Evolutionary conservation across 2,888 invertebrate genomes (phyloP), one percentile per base, ranked within the genome.

Genomic region (Agonopterix arenella): DNA sequence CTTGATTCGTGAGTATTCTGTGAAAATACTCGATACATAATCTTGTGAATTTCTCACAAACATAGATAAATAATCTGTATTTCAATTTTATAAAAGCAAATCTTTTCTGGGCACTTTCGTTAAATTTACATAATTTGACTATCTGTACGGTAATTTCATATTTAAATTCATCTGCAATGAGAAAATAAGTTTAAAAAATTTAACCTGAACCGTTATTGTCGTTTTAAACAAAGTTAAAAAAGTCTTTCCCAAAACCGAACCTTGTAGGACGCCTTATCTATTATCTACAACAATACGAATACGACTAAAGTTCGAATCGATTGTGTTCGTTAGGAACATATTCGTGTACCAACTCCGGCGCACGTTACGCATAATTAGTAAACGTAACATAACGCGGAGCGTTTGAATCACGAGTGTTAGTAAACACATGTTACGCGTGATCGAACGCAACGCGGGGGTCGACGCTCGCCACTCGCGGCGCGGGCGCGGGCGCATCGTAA

Each of bases 351-450:
- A 16, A 7, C 28, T 28, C 28, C 28, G 28, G 28, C 28, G 7
- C 38, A 28, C 45, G 41, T 16, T 36, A 41, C 42, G 41, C 49
- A 36, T 46, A 42, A 42, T 49, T 49, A 49, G 45, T 18, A 37
- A 42, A 11, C 11, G 4, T 13, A 28, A 45, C 45, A 36, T 45
- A 16, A 38, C 11, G 46, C 11, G 18, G 36, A 13, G 11, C 47
- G 18, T 5, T 13, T 13, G 13, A 16, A 10, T 36, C 46, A 43
- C 45, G 41, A 13, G 46, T 46, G 50, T 50, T 50, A 40, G 47
- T 50, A 50, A 50, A 50, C 44, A 50, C 11, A 10, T 11, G 44
- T 37, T 36, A n/a, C 46, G 46, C 44, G 36, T 50, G 47, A 44
- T 47, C 41, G 37, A 9, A 16, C 18, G 38, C 41, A 9, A 11